phyloP scores from a whole-genome alignment of 2,797 vertebrate genomes.

The Coregonus suidteri region DNA sequence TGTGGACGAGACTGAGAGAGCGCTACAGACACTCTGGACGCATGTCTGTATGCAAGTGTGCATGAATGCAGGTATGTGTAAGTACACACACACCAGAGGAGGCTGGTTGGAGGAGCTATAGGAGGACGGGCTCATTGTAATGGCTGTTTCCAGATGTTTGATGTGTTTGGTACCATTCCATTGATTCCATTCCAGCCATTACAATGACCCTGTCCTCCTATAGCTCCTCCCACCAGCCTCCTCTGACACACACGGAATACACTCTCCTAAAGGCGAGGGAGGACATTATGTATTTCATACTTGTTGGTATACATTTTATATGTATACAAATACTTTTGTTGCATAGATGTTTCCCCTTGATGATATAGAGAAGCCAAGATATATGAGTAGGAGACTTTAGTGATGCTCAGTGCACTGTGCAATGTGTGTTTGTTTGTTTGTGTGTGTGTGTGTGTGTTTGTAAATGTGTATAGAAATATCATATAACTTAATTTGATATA shows the following conservation, averaged over 20 bases:
- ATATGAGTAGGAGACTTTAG: not conserved
- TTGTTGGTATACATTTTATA: conserved; percentile 39
- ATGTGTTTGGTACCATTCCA: no score
- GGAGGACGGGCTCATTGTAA: no score
- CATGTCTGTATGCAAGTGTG: conserved; percentile 30
- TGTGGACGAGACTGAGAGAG: conserved; percentile 46
- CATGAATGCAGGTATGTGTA: not conserved
- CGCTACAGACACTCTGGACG: conserved; percentile 53
- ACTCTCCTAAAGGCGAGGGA: not conserved
- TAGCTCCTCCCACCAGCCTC: no score
- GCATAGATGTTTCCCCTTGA: not conserved
- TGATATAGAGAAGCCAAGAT: not conserved
- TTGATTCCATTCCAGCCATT: no score
- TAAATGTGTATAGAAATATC: conserved; percentile 60
- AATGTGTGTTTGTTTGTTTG: no score
- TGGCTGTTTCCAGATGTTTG: no score
- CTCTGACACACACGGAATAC: no score
- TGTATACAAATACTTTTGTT: conserved; percentile 39
- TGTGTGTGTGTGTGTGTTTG: not conserved
- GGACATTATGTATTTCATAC: conserved; percentile 44
- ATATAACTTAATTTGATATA: conserved; percentile 61
- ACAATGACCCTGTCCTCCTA: no score
- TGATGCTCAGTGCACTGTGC: not conserved
- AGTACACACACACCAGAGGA: not conserved
- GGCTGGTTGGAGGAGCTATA: no score